Evolutionary conservation across 2,113 vertebrate species (phyloP).

Genomic region (Seriola aureovittata): DNA sequence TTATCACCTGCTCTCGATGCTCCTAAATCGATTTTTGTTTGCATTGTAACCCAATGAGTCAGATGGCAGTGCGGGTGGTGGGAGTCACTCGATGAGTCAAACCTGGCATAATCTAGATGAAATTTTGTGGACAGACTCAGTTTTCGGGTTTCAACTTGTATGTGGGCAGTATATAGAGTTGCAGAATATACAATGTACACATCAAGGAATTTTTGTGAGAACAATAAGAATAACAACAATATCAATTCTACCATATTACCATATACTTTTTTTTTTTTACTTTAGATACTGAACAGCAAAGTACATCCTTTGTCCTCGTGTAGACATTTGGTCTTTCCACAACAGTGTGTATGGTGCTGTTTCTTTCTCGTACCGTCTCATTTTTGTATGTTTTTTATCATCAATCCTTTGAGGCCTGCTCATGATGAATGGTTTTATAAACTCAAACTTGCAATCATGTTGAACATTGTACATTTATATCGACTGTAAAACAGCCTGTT

Average conservation of each 20-base stretch:
- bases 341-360: neutral
- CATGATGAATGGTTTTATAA: neutral
- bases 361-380: neutral
- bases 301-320: neutral
- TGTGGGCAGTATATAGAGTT: neutral
- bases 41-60: conserved; percentile 63
- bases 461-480: neutral
- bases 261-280: neutral
- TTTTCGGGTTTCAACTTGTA: neutral
- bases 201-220: neutral
- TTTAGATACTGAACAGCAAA: too few species aligned
- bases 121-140: conserved; percentile 21
- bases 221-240: neutral
- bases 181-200: neutral
- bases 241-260: neutral
- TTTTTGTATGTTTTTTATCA: neutral
- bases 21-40: conserved; percentile 68
- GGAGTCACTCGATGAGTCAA: conserved; percentile 36
- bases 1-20: conserved; percentile 52
- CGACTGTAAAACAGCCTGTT: neutral
- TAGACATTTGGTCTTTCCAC: too few species aligned
- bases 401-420: neutral
- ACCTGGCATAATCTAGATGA: conserved; percentile 22
- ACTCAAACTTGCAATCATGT: neutral
- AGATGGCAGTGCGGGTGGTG: neutral